Evolutionary conservation across 1,140 invertebrate species (phyloP), one percentile per base, ranked within the genome.

Genomic region (Drosophila sp.): DNA sequence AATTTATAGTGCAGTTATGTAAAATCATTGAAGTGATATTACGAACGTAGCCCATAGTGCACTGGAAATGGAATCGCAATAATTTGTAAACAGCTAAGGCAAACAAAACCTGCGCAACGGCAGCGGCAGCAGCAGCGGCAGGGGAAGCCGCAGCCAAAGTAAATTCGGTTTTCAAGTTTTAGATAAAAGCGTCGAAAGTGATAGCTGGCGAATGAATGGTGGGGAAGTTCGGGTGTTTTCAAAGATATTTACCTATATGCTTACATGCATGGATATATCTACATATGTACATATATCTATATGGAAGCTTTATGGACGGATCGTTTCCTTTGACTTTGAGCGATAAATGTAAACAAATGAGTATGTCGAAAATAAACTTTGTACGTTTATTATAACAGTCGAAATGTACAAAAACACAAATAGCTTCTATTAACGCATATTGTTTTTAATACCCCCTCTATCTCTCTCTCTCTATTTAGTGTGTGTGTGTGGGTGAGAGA

Each of bases 131-230:
- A 17, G 17, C 17, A 17, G 17, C 17, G 17, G 33, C 57, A 33
- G 33, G 17, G 17, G 17, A 17, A 17, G 17, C 17, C 57, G 57
- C 57, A 25, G 57, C 8, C 44, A 73, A 75, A 75, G 76, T 75
- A 75, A 75, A 78, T 70, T 66, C 38, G 35, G 58, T 70, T 64
- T 60, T 56, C 62, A 66, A 67, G 55, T 78, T 77, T 78, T 68
- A 77, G 73, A 76, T 78, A 71, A 78, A 75, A 72, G 67, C 76
- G 63, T 78, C 76, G 35, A 75, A 75, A 67, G 73, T 72, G 68
- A 65, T 65, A 68, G 73, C 32, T 56, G 41, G 23, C 30, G 44
- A 47, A 64, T 61, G 58, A 8, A 5, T n/a, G 58, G 23, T 23
- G 55, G 29, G 17, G 17, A 41, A 29, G 30, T 57, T 65, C 56